A percentile compares a stretch with the other conserved stretches of the same genome.
Evolutionary conservation across 2,888 invertebrate genomes (phyloP).

Genomic region (Lysandra coridon): DNA sequence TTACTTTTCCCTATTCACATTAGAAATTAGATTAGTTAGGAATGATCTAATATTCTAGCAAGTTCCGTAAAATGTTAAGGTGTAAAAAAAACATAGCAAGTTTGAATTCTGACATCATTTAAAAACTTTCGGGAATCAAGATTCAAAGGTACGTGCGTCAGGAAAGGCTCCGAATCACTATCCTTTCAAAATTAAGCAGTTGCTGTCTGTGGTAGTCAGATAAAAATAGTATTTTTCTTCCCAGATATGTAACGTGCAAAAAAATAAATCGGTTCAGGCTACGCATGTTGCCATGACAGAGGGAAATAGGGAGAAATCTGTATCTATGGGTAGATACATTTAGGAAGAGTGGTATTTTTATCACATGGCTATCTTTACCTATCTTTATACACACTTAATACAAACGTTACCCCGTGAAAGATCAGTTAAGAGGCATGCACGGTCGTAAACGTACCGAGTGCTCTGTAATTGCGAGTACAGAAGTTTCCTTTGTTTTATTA

Average conservation of each 20-base stretch:
- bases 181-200: too few relatives aligned
- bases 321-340: neutral
- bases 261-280: too few relatives aligned
- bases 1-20: neutral
- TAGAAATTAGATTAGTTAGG: neutral
- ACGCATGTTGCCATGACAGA: too few relatives aligned
- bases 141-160: too few relatives aligned
- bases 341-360: neutral
- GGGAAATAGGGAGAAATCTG: too few relatives aligned
- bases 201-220: too few relatives aligned
- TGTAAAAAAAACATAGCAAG: neutral
- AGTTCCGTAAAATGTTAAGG: neutral
- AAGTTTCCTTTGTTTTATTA: constrained; percentile 17
- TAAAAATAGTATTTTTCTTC: too few relatives aligned
- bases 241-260: too few relatives aligned
- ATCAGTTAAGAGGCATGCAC: constrained; percentile 7
- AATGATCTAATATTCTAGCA: neutral
- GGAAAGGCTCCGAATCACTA: too few relatives aligned
- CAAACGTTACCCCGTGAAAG: neutral
- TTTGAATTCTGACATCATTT: neutral
- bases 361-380: neutral
- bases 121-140: neutral
- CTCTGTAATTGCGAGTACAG: neutral
- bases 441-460: neutral
- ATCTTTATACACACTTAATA: neutral